Evolutionary conservation across 1,140 invertebrate species (phyloP).

Genomic region (Metopolophium dirhodum): DNA sequence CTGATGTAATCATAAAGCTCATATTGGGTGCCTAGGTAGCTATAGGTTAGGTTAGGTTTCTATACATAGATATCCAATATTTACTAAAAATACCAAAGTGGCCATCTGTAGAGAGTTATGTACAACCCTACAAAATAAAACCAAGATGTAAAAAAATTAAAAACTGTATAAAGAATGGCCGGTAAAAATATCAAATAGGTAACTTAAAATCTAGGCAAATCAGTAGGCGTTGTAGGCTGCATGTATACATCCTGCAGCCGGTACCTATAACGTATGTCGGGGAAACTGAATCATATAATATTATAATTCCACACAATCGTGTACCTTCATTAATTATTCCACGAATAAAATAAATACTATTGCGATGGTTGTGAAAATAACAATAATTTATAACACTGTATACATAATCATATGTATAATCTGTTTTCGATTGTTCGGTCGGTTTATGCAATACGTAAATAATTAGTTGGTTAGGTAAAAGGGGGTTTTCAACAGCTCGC

Average conservation of each 20-base stretch:
- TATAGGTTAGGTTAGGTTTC: too few relatives aligned
- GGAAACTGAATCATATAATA: background rate
- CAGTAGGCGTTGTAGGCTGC: background rate
- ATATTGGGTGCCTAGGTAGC: too few relatives aligned
- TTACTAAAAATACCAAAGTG: background rate
- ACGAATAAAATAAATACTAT: background rate
- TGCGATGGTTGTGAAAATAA: background rate
- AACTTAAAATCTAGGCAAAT: background rate
- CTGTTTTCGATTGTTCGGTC: background rate
- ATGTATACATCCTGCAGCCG: background rate
- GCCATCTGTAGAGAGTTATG: too few relatives aligned
- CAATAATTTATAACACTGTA: background rate
- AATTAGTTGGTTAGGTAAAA: constrained; percentile 16
- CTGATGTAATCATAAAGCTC: too few relatives aligned
- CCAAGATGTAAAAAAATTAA: background rate
- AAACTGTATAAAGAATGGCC: background rate
- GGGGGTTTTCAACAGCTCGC: background rate
- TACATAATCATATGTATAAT: constrained; percentile 1
- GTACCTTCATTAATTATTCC: background rate
- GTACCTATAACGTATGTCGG: background rate
- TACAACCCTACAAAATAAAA: background rate
- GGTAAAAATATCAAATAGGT: background rate
- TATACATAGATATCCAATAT: too few relatives aligned
- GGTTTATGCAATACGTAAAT: background rate
- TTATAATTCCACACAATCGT: background rate